A percentile compares a stretch with the other conserved stretches of the same genome.
Conservation (phyloP, 2,888 invertebrate genomes). For the Empis stercorea region DNA sequence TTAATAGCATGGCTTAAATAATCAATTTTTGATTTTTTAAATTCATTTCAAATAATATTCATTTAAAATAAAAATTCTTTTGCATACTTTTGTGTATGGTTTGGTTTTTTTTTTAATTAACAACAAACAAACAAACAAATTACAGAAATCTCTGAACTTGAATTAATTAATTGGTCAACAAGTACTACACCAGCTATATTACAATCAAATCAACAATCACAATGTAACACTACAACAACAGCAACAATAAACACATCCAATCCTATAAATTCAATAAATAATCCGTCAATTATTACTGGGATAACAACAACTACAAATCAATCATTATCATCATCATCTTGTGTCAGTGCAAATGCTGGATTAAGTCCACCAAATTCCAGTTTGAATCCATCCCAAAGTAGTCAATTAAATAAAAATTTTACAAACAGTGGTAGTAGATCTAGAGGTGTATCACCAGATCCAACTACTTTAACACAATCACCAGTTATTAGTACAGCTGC, state of each 20-base stretch:
- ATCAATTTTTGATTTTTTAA: no score
- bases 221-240: background rate
- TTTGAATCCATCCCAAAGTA: no score
- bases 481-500: conserved; percentile 14
- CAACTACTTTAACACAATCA: conserved; percentile 10
- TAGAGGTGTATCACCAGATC: conserved; percentile 16
- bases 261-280: background rate
- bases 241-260: background rate
- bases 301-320: conserved; percentile 11
- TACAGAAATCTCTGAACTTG: conserved; percentile 18
- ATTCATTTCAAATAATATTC: no score
- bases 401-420: background rate
- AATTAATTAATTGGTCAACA: conserved; percentile 14
- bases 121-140: conserved; percentile 4
- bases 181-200: background rate
- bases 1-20: no score
- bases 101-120: conserved; percentile 8
- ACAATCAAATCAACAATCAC: background rate
- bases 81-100: conserved; percentile 2
- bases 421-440: conserved; percentile 8
- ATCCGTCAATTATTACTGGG: background rate
- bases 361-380: conserved; percentile 1
- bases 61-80: no score
- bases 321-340: conserved; percentile 10
- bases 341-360: no score